Conservation (phyloP, 2,113 vertebrate genomes). For the Sardina pilchardus region DNA sequence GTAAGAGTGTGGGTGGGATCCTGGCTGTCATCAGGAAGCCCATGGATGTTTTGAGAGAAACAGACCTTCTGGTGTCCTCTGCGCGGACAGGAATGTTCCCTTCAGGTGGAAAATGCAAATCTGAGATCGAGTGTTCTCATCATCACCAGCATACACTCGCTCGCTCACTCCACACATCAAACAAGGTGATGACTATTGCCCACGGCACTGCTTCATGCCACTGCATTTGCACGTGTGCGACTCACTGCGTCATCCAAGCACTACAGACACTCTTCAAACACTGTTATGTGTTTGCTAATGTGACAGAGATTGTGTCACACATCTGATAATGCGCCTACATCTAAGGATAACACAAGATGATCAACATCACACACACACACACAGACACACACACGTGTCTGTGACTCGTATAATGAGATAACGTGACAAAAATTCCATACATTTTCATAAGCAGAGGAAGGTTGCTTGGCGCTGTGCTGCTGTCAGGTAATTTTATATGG, state of each 20-base stretch:
- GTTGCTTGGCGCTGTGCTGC: not conserved
- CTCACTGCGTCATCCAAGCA: not conserved
- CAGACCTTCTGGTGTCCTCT: not conserved
- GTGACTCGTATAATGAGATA: not conserved
- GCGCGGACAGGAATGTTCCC: not conserved
- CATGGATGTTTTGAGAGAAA: not conserved
- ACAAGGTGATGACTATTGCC: not conserved
- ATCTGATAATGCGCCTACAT: not conserved
- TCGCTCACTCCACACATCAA: not conserved
- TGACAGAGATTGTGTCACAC: not conserved
- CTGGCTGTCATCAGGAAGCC: not conserved
- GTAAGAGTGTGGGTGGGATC: not conserved
- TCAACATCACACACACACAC: not conserved
- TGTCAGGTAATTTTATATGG: not conserved
- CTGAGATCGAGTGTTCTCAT: not conserved
- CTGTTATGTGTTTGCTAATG: not conserved
- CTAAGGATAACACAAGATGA: not conserved
- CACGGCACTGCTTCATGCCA: not conserved
- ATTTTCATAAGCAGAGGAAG: not conserved
- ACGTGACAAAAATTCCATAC: not conserved
- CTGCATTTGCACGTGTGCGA: not conserved
- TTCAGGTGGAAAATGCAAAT: not conserved
- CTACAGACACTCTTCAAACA: not conserved
- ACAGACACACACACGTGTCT: not conserved
- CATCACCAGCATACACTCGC: not conserved